Evolutionary conservation across 2,797 vertebrate species (phyloP).

Genomic region (Liasis olivaceus): DNA sequence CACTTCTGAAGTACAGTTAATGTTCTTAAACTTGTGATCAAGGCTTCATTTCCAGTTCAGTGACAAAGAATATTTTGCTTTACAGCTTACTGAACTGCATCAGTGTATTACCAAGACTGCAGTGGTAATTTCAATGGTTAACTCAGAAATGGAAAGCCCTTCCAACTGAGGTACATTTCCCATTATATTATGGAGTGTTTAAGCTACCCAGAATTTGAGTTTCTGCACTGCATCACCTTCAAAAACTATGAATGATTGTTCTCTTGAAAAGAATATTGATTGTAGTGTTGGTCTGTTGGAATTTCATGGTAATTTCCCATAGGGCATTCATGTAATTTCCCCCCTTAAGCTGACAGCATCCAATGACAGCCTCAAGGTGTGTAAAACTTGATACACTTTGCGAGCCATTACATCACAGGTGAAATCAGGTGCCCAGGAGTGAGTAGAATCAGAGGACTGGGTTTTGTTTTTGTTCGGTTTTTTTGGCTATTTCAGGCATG

Average conservation of each 20-base stretch:
- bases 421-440: not conserved
- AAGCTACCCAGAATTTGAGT: not conserved
- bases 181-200: not conserved
- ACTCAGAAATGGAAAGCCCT: constrained; percentile 39
- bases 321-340: not conserved
- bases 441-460: not conserved
- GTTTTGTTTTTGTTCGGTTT: too few relatives aligned
- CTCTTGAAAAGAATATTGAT: not conserved
- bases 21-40: constrained; percentile 9
- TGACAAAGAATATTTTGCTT: not conserved
- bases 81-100: not conserved
- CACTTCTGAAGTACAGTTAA: constrained; percentile 2
- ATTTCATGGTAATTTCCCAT: not conserved
- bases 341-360: not conserved
- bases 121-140: not conserved
- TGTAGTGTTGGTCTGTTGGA: not conserved
- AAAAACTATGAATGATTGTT: not conserved
- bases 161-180: not conserved
- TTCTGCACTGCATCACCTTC: not conserved
- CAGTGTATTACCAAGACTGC: not conserved
- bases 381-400: not conserved
- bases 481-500: not conserved
- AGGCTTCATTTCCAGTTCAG: constrained; percentile 11
- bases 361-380: not conserved
- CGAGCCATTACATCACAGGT: not conserved